Conservation (phyloP, 2,797 vertebrate species). For the Pseudomugil gertrudae region DNA sequence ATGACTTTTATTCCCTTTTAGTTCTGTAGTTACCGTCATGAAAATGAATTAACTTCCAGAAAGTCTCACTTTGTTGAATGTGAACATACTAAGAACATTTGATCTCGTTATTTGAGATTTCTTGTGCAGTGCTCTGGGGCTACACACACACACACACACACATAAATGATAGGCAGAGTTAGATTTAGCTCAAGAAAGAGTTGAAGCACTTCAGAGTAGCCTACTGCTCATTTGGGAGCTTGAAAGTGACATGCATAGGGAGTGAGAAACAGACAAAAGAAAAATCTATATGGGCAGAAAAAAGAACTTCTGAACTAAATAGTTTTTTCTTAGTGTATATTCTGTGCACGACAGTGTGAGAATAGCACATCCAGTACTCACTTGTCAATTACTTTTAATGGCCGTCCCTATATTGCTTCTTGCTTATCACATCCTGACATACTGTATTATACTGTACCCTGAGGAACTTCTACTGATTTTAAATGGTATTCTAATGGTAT, state of each 20-base stretch:
- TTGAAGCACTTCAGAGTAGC: not conserved
- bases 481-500: slow-evolving; percentile 50
- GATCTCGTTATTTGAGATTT: slow-evolving; percentile 17
- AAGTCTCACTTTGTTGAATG: slow-evolving; percentile 37
- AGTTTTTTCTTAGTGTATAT: slow-evolving; percentile 11
- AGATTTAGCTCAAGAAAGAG: slow-evolving; percentile 30
- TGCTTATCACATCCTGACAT: slow-evolving; percentile 62
- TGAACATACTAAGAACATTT: slow-evolving; percentile 31
- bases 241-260: slow-evolving; percentile 15
- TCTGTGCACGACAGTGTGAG: slow-evolving; percentile 18
- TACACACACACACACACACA: slow-evolving; percentile 19
- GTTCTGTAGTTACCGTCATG: slow-evolving; percentile 29
- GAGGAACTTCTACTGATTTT: slow-evolving; percentile 55
- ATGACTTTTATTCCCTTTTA: slow-evolving; percentile 34
- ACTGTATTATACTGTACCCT: slow-evolving; percentile 39
- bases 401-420: slow-evolving; percentile 39
- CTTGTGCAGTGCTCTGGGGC: slow-evolving; percentile 21
- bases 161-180: slow-evolving; percentile 12
- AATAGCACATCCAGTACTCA: slow-evolving; percentile 26
- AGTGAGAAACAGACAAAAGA: not conserved
- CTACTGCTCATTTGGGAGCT: slow-evolving; percentile 14
- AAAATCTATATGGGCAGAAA: slow-evolving; percentile 14
- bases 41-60: slow-evolving; percentile 48
- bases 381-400: slow-evolving; percentile 62
- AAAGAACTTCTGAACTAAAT: slow-evolving; percentile 16